Percentiles rank a stretch among this genome's conserved stretches.
Conservation (phyloP, 2,888 invertebrate species). For the Apocheima hispidaria region DNA sequence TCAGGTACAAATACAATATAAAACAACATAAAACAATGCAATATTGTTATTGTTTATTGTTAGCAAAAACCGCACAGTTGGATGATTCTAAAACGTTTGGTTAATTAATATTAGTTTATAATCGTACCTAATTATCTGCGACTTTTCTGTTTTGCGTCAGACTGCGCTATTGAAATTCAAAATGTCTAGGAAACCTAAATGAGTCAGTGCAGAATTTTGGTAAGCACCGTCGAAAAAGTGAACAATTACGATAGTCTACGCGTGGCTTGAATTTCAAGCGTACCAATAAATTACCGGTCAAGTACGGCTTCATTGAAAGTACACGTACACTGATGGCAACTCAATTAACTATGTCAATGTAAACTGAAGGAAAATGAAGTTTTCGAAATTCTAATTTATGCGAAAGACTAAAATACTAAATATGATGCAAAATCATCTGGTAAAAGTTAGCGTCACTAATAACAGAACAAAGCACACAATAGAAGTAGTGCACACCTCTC, state of each 20-base stretch:
- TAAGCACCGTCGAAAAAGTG: constrained; percentile 18
- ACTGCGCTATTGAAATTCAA: constrained; percentile 28
- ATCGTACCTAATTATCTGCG: neutral
- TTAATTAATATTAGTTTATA: no score
- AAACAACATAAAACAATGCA: no score
- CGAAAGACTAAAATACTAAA: no score
- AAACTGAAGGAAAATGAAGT: constrained; percentile 5
- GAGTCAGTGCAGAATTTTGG: constrained; percentile 36
- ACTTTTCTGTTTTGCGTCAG: constrained; percentile 10
- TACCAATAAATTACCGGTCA: constrained; percentile 25
- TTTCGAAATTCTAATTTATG: neutral
- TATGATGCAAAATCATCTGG: no score
- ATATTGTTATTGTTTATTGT: no score
- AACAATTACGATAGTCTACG: constrained; percentile 28
- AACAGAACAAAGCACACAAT: no score
- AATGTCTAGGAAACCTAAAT: constrained; percentile 33
- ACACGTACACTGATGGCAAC: constrained; percentile 16
- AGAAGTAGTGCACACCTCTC: no score
- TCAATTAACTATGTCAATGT: constrained; percentile 30
- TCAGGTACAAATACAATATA: no score
- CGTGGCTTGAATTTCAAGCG: constrained; percentile 27
- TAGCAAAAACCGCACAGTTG: no score
- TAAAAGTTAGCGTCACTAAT: no score
- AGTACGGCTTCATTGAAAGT: constrained; percentile 26
- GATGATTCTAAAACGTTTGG: no score